These are phyloP conservation scores for Catajapyx aquilonaris DNA, from an alignment of 1,140 invertebrate species.

Conservation along the genomic window DNA sequence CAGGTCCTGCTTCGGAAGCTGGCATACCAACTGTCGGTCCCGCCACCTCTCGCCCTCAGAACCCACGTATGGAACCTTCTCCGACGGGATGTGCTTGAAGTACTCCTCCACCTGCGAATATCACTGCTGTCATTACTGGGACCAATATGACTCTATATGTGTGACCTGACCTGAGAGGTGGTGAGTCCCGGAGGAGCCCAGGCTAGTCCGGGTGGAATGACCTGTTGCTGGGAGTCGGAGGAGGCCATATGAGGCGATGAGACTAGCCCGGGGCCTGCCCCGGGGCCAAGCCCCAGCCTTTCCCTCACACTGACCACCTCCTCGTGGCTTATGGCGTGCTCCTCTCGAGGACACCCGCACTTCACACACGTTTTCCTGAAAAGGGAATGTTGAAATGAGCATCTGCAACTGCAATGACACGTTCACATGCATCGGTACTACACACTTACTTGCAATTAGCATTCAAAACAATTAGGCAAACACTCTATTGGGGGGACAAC, in stretches of 20 bases:
- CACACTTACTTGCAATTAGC: too few species aligned
- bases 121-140: not conserved
- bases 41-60: conserved; percentile 54
- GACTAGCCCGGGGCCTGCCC: conserved; percentile 20
- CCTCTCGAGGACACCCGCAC: conserved; percentile 68
- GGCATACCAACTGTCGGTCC: conserved; percentile 60
- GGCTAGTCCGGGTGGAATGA: conserved; percentile 34
- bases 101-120: conserved; percentile 35
- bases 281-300: conserved; percentile 44
- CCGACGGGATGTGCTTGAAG: conserved; percentile 49
- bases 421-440: too few species aligned
- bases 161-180: conserved; percentile 28
- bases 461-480: too few species aligned
- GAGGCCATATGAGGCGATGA: conserved; percentile 11
- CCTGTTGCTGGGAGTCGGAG: conserved; percentile 14
- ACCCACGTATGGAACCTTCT: conserved; percentile 52
- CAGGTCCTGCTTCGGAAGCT: conserved; percentile 87
- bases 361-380: conserved; percentile 62
- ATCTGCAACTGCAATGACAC: not conserved
- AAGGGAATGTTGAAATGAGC: conserved; percentile 10
- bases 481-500: too few species aligned
- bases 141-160: conserved; percentile 1
- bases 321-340: conserved; percentile 70
- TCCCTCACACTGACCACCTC: conserved; percentile 63
- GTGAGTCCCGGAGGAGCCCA: conserved; percentile 62